These are phyloP conservation scores for Azorinus chamasolen DNA, from an alignment of 2,888 invertebrate species.

Conservation along the genomic window DNA sequence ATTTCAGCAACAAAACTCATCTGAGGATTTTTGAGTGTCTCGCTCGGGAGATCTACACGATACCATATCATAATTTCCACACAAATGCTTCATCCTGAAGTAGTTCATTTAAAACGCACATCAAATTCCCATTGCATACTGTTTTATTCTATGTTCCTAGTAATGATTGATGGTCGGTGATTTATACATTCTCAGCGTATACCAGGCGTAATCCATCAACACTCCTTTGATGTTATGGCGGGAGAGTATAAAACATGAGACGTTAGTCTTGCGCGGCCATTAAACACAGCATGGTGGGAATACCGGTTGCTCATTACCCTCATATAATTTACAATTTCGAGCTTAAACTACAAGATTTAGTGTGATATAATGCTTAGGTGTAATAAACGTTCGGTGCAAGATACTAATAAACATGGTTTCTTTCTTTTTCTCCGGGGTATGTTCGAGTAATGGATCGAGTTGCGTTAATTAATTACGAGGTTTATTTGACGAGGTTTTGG, in stretches of 20 bases:
- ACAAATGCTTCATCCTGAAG: constrained; percentile 49
- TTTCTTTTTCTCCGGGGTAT: too few species aligned
- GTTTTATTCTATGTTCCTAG: constrained; percentile 48
- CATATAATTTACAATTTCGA: constrained; percentile 52
- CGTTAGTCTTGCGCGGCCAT: constrained; percentile 52
- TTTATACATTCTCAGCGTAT: constrained; percentile 48
- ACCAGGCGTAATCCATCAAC: constrained; percentile 50
- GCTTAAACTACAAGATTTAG: constrained; percentile 47
- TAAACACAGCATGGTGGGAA: constrained; percentile 53
- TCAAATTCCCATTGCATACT: constrained; percentile 62
- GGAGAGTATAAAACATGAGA: constrained; percentile 53
- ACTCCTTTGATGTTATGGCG: constrained; percentile 55
- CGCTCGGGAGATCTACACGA: constrained; percentile 35
- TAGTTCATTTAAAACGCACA: constrained; percentile 52
- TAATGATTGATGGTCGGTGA: constrained; percentile 57
- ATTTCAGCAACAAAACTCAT: constrained; percentile 9
- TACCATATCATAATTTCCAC: constrained; percentile 27
- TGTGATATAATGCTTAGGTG: constrained; percentile 58
- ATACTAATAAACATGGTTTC: too few species aligned
- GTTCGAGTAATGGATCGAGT: too few species aligned
- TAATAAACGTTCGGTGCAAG: constrained; percentile 41
- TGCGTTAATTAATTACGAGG: too few species aligned
- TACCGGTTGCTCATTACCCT: constrained; percentile 45
- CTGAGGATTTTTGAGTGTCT: constrained; percentile 8
- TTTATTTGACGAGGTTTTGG: too few species aligned